phyloP scores from a whole-genome alignment of 2,113 vertebrate genomes.

The Natator depressus region DNA sequence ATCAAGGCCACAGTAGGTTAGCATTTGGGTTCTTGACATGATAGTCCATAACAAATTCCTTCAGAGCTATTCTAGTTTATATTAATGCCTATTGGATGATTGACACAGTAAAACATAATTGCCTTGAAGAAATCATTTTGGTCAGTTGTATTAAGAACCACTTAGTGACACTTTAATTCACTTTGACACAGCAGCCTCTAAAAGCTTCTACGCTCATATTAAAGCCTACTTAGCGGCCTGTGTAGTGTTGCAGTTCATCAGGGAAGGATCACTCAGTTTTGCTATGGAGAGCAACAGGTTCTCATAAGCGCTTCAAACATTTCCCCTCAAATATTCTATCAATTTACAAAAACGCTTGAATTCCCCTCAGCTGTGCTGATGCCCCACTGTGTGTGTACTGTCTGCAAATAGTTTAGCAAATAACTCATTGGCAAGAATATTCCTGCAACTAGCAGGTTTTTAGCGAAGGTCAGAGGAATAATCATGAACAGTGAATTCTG shows the following conservation, averaged over 20 bases:
- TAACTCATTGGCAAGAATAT: background rate
- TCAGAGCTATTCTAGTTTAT: slow-evolving; percentile 46
- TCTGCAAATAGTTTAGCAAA: background rate
- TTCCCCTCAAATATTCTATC: background rate
- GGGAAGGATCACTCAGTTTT: background rate
- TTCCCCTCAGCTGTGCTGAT: background rate
- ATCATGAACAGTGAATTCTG: background rate
- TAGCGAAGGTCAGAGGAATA: background rate
- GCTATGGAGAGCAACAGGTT: background rate
- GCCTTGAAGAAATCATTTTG: slow-evolving; percentile 40
- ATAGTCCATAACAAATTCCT: slow-evolving; percentile 44
- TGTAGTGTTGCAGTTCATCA: slow-evolving; percentile 10
- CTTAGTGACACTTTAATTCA: slow-evolving; percentile 58
- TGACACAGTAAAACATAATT: slow-evolving; percentile 59
- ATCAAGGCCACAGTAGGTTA: slow-evolving; percentile 34
- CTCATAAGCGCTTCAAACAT: slow-evolving; percentile 12
- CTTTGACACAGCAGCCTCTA: slow-evolving; percentile 39
- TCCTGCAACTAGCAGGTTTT: background rate
- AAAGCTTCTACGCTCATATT: slow-evolving; percentile 28
- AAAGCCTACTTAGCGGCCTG: slow-evolving; percentile 16
- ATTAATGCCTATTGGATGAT: slow-evolving; percentile 47
- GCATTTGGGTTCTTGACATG: slow-evolving; percentile 21
- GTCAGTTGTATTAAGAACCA: slow-evolving; percentile 52
- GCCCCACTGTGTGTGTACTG: background rate
- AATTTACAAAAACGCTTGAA: background rate